A percentile compares a stretch with the other conserved stretches of the same genome.
These are phyloP conservation scores for Miniopterus natalensis DNA, from an alignment of 2,113 vertebrate species.

Conservation along the genomic window DNA sequence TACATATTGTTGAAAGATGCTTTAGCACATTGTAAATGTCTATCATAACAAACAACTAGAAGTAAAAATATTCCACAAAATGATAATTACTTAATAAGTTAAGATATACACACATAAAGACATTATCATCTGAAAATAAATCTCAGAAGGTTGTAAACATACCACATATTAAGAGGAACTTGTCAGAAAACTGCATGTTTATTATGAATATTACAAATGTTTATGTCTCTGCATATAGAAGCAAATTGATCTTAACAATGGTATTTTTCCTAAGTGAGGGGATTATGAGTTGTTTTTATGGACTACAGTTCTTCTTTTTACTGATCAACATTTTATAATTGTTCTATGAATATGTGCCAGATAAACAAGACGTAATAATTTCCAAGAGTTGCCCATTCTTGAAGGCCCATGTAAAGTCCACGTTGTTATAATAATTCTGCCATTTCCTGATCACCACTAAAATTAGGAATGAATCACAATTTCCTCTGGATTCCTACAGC, in stretches of 20 bases:
- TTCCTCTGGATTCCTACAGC: background rate
- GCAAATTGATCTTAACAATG: background rate
- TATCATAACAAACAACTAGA: background rate
- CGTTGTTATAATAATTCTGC: background rate
- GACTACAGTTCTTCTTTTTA: background rate
- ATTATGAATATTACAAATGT: background rate
- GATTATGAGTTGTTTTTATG: background rate
- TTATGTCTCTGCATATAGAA: background rate
- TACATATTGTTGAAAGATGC: background rate
- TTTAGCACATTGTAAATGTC: background rate
- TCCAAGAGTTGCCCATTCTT: background rate
- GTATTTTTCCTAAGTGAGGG: background rate
- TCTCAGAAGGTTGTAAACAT: background rate
- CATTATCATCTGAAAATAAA: conserved; percentile 10
- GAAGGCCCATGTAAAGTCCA: background rate
- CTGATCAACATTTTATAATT: background rate
- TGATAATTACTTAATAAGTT: background rate
- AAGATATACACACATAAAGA: background rate
- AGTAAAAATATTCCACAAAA: background rate
- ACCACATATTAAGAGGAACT: background rate
- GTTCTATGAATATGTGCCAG: conserved; percentile 32
- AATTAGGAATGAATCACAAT: conserved; percentile 9
- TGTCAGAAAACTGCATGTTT: background rate
- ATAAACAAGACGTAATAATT: background rate
- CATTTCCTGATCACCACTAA: background rate